Base-by-base conservation (phyloP, 2,797 vertebrate genomes). In the Percopsis omiscomaycus region DNA sequence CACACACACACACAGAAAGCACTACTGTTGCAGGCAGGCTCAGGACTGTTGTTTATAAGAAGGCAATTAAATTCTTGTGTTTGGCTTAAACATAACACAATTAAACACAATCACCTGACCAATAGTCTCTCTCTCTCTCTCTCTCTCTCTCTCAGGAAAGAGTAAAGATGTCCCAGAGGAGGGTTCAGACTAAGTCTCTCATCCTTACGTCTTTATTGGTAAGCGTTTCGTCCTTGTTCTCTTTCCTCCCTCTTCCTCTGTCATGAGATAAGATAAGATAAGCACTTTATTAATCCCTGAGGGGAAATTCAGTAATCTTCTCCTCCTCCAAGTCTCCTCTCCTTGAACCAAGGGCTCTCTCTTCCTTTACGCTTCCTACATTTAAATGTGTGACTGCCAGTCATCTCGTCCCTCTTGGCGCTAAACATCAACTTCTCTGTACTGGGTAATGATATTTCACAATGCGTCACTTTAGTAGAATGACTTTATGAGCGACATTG, bases 161-260 rank as follows among this genome's bases (percentile, higher is more conserved):
- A 89, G 81, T 66, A 73, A 83, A 92, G 53, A 98, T 98, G 96
- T 90, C 89, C 80, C 89, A 80, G 61, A 79, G 83, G 53, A 85
- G 86, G 81, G 86, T 89, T 83, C 45, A 80, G 28, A 92, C 84
- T 79, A 92, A 91, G 86, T 91, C 80, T 53, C 75, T 92, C 4
- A 69, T 95, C 75, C 90, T 98, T 76, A 93, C 92, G 1, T 90
- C 95, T 45, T 81, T 98, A 68, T 85, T 97, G 91, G 97, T 99
- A 91, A 86, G 95, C 91, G 10, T 47, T 42, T 9, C 51, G 11
- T 81, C 66, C 46, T 44, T 4, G 45, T 44, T 58, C 5, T 10
- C 47, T 37, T 0, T 8, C 3, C 0, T 30, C 3, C 4, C n/a
- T 62, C 49, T 48, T 5, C 27, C 6, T 67, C 46, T 28, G 51